phyloP scores from a whole-genome alignment of 2,888 invertebrate species.

The Drosophila subquinaria region DNA sequence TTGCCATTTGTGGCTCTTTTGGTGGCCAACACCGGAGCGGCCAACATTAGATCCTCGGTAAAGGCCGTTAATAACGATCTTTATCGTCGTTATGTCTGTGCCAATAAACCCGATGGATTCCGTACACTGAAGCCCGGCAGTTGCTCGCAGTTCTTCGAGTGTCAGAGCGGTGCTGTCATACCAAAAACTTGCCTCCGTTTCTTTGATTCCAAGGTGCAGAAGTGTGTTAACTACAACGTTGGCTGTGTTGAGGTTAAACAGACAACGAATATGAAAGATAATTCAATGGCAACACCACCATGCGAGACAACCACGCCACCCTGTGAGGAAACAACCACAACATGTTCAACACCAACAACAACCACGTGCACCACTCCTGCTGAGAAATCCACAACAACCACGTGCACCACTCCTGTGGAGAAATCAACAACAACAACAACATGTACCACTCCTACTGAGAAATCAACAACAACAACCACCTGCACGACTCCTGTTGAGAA shows the following conservation, averaged over 20 bases:
- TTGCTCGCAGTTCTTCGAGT: conserved; percentile 80
- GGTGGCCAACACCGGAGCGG: conserved; percentile 6
- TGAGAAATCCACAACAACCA: conserved; percentile 1
- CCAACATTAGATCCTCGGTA: conserved; percentile 11
- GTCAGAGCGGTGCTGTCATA: conserved; percentile 65
- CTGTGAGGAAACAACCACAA: conserved; percentile 3
- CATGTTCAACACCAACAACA: conserved; percentile 3
- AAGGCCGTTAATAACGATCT: conserved; percentile 2
- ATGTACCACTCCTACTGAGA: not conserved
- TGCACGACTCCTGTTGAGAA: not conserved
- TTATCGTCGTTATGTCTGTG: conserved; percentile 70
- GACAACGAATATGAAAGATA: conserved; percentile 4
- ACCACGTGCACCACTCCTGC: not conserved
- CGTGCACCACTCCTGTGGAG: not conserved
- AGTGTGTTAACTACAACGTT: conserved; percentile 72
- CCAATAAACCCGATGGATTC: conserved; percentile 72
- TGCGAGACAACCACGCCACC: conserved; percentile 35
- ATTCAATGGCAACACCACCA: conserved; percentile 1
- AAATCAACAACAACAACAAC: conserved; percentile 13
- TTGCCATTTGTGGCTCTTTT: conserved; percentile 20
- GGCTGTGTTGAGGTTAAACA: conserved; percentile 69
- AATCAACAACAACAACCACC: conserved; percentile 1
- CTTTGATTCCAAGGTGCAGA: conserved; percentile 64
- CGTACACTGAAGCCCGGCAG: conserved; percentile 82
- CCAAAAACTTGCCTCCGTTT: conserved; percentile 68